phyloP scores from a whole-genome alignment of 2,797 vertebrate species.

The Anolis apletophallus region DNA sequence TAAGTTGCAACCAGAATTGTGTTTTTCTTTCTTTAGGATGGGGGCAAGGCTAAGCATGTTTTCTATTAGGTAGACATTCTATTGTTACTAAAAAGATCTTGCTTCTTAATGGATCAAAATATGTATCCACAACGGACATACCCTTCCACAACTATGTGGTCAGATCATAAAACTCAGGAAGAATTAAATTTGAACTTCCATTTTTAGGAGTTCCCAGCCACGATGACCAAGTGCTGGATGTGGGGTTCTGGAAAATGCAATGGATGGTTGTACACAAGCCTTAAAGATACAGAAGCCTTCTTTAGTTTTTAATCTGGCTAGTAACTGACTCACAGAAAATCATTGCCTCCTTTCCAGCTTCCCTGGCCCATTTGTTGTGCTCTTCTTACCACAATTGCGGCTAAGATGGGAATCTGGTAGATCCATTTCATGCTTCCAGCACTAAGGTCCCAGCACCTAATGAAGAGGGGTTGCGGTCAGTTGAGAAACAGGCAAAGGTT shows the following conservation, averaged over 20 bases:
- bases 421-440: constrained; percentile 98
- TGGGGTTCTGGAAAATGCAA: too few species aligned
- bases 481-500: too few species aligned
- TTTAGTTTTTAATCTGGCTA: too few species aligned
- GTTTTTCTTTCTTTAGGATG: neutral
- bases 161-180: neutral
- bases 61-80: neutral
- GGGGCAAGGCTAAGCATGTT: neutral
- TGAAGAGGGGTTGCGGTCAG: constrained; percentile 29
- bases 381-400: constrained; percentile 89
- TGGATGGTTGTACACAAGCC: too few species aligned
- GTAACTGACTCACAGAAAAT: neutral
- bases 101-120: neutral
- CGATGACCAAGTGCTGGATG: neutral
- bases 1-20: neutral
- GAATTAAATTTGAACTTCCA: neutral
- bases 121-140: neutral
- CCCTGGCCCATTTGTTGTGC: neutral
- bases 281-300: too few species aligned
- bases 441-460: constrained; percentile 95
- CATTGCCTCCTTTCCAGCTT: neutral
- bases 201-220: neutral
- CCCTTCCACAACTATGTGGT: neutral
- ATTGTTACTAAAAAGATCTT: neutral
- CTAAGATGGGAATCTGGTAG: constrained; percentile 93